Conservation (phyloP, 2,888 invertebrate genomes). For the Ommatoiulus sabulosus region DNA sequence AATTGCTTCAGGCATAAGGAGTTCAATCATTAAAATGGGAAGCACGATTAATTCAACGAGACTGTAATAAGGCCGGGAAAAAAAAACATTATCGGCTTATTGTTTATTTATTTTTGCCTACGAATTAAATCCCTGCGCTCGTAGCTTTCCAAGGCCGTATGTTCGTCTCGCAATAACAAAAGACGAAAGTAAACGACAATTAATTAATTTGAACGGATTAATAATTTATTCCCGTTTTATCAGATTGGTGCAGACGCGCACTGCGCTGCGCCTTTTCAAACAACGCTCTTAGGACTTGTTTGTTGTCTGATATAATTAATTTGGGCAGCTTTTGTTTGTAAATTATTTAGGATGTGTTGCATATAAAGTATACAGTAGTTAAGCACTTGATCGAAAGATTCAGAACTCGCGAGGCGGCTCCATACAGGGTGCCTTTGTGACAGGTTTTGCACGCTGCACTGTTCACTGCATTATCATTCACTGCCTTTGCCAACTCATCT, state of each 20-base stretch:
- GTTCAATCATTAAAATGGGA: not conserved
- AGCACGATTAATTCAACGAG: not conserved
- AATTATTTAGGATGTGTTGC: not conserved
- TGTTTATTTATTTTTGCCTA: not conserved
- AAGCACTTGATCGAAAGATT: not conserved
- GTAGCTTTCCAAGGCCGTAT: not conserved
- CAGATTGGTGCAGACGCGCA: not conserved
- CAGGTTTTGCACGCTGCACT: not conserved
- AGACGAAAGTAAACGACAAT: not conserved
- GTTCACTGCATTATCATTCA: no score
- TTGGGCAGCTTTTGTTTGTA: not conserved
- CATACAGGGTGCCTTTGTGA: not conserved
- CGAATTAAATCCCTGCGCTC: not conserved
- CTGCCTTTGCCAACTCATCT: no score
- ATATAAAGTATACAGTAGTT: not conserved
- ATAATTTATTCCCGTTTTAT: not conserved
- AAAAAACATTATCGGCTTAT: not conserved
- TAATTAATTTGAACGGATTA: not conserved
- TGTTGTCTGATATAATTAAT: not conserved
- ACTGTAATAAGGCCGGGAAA: not conserved
- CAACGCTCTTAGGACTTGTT: not conserved
- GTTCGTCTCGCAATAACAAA: not conserved
- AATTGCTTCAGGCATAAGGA: not conserved
- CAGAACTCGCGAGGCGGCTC: not conserved
- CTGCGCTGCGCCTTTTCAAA: not conserved